Conservation (phyloP, 1,140 invertebrate species). For the Drosophila kohkoa region DNA sequence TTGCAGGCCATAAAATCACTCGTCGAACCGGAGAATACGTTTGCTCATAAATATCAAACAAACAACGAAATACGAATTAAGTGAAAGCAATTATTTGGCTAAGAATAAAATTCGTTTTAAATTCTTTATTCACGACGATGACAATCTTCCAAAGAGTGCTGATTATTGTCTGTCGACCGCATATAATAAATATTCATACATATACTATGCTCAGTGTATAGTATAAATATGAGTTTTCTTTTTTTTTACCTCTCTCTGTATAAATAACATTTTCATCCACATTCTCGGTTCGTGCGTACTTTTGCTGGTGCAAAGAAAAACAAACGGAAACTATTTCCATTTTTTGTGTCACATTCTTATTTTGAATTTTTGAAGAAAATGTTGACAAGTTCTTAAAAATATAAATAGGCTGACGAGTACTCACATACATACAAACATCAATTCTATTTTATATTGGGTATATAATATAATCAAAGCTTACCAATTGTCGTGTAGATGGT, state of each 20-base stretch:
- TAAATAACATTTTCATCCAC: constrained; percentile 25
- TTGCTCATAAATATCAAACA: constrained; percentile 38
- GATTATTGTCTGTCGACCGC: constrained; percentile 53
- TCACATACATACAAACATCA: neutral
- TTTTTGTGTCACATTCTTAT: constrained; percentile 51
- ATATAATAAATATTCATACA: constrained; percentile 16
- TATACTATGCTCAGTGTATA: constrained; percentile 13
- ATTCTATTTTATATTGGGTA: neutral
- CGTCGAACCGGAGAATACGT: constrained; percentile 6
- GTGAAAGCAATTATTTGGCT: constrained; percentile 38
- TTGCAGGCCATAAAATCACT: constrained; percentile 22
- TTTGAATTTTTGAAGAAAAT: constrained; percentile 45
- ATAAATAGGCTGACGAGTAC: constrained; percentile 27
- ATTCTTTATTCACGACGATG: constrained; percentile 58
- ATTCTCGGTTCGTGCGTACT: constrained; percentile 18
- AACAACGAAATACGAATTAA: constrained; percentile 31
- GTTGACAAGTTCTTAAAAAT: constrained; percentile 46
- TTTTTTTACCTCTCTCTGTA: constrained; percentile 36
- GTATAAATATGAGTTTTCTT: constrained; percentile 1
- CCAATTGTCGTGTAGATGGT: constrained; percentile 98
- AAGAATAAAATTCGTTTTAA: constrained; percentile 38
- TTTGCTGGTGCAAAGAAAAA: constrained; percentile 21
- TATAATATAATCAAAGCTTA: constrained; percentile 85
- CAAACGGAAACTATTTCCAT: constrained; percentile 48
- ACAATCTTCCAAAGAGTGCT: constrained; percentile 73